A percentile compares a stretch with the other conserved stretches of the same genome.
Evolutionary conservation across 30 jellyfish, hydroid and myxozoan genomes (phyloP).

Genomic region (Sanderia malayensis): DNA sequence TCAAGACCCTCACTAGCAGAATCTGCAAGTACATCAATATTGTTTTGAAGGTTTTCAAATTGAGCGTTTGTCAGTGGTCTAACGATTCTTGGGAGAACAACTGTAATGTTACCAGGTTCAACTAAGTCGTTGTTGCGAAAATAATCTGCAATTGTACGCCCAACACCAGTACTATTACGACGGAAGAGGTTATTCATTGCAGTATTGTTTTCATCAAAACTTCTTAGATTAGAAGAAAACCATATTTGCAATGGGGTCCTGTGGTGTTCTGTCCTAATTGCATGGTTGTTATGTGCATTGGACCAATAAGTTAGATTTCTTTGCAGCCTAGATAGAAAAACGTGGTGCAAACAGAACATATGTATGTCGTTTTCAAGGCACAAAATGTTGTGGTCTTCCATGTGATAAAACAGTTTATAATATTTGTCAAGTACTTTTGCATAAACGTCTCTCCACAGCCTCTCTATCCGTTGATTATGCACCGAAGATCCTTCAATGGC

Average conservation of each 20-base stretch:
- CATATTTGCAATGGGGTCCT: constrained; percentile 38
- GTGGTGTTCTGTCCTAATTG: constrained; percentile 29
- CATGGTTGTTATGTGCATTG: constrained; percentile 29
- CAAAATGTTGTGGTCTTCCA: constrained; percentile 21
- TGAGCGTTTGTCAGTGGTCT: constrained; percentile 39
- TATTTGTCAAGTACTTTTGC: constrained; percentile 31
- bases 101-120: constrained; percentile 27
- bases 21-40: constrained; percentile 12
- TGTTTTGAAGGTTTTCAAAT: not conserved
- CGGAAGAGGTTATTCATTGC: constrained; percentile 34
- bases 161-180: not conserved
- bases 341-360: constrained; percentile 32
- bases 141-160: not conserved
- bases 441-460: constrained; percentile 49
- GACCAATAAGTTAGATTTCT: constrained; percentile 20
- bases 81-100: constrained; percentile 23
- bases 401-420: constrained; percentile 11
- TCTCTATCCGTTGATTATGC: constrained; percentile 45
- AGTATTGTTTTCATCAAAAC: constrained; percentile 9
- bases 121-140: not conserved
- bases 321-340: constrained; percentile 16
- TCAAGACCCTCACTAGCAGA: constrained; percentile 27
- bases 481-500: constrained; percentile 28
- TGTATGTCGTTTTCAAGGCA: constrained; percentile 12
- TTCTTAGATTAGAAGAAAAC: constrained; percentile 10